Percentiles rank a stretch among this genome's conserved stretches.
phyloP scores from a whole-genome alignment of 1,140 invertebrate species.

The Caenorhabditis briggsae region DNA sequence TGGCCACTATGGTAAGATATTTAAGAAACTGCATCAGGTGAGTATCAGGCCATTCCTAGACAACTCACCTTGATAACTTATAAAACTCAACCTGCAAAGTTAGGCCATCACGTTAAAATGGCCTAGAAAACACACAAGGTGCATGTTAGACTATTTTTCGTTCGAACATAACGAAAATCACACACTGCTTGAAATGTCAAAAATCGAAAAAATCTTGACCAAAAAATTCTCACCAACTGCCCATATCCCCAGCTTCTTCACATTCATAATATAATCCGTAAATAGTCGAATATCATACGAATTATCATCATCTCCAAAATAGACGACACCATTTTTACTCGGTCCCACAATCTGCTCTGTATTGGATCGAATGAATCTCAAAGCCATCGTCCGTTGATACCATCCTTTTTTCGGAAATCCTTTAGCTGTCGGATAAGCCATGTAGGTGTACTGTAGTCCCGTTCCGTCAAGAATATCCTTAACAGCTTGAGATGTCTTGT shows the following conservation, averaged over 20 bases:
- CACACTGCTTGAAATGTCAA: too few species aligned
- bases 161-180: too few species aligned
- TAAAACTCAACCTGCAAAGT: not conserved
- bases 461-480: slow-evolving; percentile 83
- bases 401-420: slow-evolving; percentile 73
- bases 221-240: slow-evolving; percentile 63
- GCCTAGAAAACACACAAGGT: too few species aligned
- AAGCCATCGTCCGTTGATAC: slow-evolving; percentile 85
- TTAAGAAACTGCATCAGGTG: too few species aligned
- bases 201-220: not conserved
- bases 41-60: too few species aligned
- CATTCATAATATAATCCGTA: slow-evolving; percentile 82
- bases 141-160: too few species aligned
- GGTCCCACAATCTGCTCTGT: slow-evolving; percentile 64
- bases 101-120: too few species aligned
- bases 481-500: slow-evolving; percentile 85
- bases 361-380: slow-evolving; percentile 88
- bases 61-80: too few species aligned
- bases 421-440: slow-evolving; percentile 85
- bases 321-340: slow-evolving; percentile 71
- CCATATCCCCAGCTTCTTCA: slow-evolving; percentile 65
- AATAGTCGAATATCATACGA: slow-evolving; percentile 76
- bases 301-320: slow-evolving; percentile 77
- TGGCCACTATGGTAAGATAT: too few species aligned
- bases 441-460: slow-evolving; percentile 85